These are phyloP conservation scores for Seira sanloemensis DNA, from an alignment of 2,888 invertebrate species.

Conservation along the genomic window DNA sequence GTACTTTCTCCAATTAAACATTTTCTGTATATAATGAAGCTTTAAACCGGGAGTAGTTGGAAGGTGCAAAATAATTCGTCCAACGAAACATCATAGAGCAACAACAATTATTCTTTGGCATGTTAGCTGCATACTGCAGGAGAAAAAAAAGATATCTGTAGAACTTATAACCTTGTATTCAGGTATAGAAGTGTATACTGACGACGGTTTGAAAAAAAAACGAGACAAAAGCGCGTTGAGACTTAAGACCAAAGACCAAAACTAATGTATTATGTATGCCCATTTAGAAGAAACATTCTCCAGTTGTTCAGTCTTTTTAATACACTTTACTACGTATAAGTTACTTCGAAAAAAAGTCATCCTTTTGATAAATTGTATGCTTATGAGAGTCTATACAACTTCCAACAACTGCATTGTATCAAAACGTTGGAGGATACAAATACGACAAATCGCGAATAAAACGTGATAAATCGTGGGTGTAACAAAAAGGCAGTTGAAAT, in stretches of 20 bases:
- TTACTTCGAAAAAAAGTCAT: neutral
- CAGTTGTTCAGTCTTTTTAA: constrained; percentile 10
- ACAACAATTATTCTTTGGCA: constrained; percentile 11
- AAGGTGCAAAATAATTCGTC: constrained; percentile 56
- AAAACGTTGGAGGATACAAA: no score
- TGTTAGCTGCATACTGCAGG: no score
- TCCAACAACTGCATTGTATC: no score
- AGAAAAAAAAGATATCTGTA: constrained; percentile 26
- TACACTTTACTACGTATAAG: neutral
- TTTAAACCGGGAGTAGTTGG: constrained; percentile 41
- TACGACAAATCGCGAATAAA: no score
- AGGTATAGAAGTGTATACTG: constrained; percentile 24
- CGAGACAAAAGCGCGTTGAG: constrained; percentile 26
- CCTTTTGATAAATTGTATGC: neutral
- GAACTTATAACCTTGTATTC: constrained; percentile 38
- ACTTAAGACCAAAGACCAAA: constrained; percentile 6
- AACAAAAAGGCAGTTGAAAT: no score
- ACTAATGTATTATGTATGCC: constrained; percentile 12
- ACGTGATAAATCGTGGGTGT: no score
- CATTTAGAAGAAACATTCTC: neutral
- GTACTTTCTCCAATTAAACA: neutral
- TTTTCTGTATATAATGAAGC: constrained; percentile 35
- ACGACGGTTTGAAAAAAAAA: constrained; percentile 37
- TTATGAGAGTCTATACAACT: no score
- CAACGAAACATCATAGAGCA: constrained; percentile 45